Evolutionary conservation across 2,888 invertebrate species (phyloP), one percentile per base, ranked within the genome.

Genomic region (Eupelmus urozonus): DNA sequence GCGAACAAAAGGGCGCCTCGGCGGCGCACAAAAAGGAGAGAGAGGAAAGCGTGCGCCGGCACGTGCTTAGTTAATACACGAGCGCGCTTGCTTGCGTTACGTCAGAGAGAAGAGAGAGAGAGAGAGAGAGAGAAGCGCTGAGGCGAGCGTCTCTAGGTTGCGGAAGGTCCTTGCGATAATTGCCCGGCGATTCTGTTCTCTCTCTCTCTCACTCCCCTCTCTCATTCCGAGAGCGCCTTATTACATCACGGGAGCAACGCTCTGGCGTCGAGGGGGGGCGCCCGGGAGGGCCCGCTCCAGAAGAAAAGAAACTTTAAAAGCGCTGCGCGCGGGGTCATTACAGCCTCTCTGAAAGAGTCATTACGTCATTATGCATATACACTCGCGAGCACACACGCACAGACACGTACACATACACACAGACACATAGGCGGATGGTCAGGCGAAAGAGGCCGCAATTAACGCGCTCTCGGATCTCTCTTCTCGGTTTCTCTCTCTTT

Each of bases 1-100:
- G 78, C 77, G 77, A 74, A 80, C 78, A 80, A 80, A 74, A 42
- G n/a, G n/a, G n/a, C n/a, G n/a, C n/a, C n/a, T n/a, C n/a, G n/a
- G 76, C 13, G 45, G 69, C 59, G 55, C 25, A 23, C 67, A 66
- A 57, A 42, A 71, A 65, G 40, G 62, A 20, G 53, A 49, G 53
- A 67, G 45, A 71, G 60, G 27, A 63, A 60, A 25, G 34, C 65
- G 60, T 51, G 71, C 57, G 45, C 45, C 49, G 70, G 70, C 80
- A 69, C 80, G 79, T 74, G 79, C 79, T 73, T 55, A 69, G 74
- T 42, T 49, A 20, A 55, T 57, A 4, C 57, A 4, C 49, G 45
- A 45, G 16, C 34, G 34, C 34, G 34, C 18, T 34, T 34, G 9
- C 5, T 34, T 13, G 65, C 45, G 65, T 49, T 20, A n/a, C 51